Evolutionary conservation across 1,140 invertebrate species (phyloP).

Genomic region (Brachionus koreanus): DNA sequence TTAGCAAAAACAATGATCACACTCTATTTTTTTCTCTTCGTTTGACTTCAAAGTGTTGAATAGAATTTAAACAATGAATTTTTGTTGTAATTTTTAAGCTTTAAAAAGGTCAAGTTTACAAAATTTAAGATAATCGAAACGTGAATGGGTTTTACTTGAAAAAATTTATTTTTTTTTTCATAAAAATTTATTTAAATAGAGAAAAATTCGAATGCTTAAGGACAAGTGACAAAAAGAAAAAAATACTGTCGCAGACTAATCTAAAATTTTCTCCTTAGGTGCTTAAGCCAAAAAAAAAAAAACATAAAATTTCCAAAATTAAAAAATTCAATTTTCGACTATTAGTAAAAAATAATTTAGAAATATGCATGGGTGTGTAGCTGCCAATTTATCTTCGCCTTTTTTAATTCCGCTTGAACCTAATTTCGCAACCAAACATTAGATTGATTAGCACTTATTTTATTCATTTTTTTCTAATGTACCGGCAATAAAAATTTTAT

Average conservation of each 20-base stretch:
- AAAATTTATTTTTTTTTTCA: neutral
- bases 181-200: neutral
- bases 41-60: neutral
- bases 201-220: neutral
- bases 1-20: too few relatives aligned
- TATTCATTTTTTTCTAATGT: too few relatives aligned
- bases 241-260: neutral
- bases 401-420: too few relatives aligned
- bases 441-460: too few relatives aligned
- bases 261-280: neutral
- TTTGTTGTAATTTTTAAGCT: neutral
- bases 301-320: too few relatives aligned
- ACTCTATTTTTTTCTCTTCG: too few relatives aligned
- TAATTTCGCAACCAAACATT: too few relatives aligned
- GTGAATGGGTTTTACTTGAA: neutral
- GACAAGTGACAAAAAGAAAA: neutral
- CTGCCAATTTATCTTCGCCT: too few relatives aligned
- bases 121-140: neutral
- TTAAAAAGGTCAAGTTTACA: neutral
- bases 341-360: too few relatives aligned
- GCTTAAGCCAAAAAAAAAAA: neutral
- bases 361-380: too few relatives aligned
- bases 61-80: neutral
- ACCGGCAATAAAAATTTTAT: too few relatives aligned
- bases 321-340: too few relatives aligned